Conservation (phyloP, 2,797 vertebrate species). For the Acanthiza pusilla region DNA sequence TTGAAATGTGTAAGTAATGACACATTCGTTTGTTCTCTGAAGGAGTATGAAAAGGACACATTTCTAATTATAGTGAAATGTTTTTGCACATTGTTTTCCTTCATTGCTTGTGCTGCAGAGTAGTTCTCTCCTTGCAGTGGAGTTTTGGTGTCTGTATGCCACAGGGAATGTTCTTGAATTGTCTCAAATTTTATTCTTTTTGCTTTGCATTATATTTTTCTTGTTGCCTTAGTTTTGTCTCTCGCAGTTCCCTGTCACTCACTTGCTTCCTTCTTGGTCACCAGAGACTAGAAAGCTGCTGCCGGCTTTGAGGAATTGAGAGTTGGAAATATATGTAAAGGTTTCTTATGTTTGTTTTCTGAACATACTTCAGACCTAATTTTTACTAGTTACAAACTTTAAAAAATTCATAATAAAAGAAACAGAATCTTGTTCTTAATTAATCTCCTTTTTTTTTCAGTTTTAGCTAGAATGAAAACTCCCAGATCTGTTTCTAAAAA, state of each 20-base stretch:
- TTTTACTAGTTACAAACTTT: not conserved
- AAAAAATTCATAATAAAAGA: not conserved
- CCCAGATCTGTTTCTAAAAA: slow-evolving; percentile 22
- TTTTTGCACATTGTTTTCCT: accelerated
- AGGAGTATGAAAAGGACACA: accelerated
- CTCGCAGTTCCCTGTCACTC: not conserved
- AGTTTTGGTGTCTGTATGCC: accelerated
- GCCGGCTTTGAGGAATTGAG: not conserved
- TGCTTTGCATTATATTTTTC: not conserved
- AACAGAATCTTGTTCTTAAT: not conserved
- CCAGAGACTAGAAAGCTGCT: not conserved
- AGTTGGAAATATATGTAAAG: not conserved
- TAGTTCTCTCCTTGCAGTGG: not conserved
- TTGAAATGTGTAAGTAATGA: slow-evolving; percentile 77
- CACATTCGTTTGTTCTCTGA: not conserved
- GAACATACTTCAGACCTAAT: not conserved
- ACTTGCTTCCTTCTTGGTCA: not conserved
- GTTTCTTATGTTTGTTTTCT: not conserved
- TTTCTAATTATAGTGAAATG: not conserved
- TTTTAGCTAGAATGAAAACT: slow-evolving; percentile 63
- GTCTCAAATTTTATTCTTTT: not conserved
- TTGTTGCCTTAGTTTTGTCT: not conserved
- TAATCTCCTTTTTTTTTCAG: slow-evolving; percentile 62
- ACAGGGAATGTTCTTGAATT: not conserved
- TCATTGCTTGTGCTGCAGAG: not conserved